phyloP scores from a whole-genome alignment of 2,888 invertebrate species.

The Nowickia ferox region DNA sequence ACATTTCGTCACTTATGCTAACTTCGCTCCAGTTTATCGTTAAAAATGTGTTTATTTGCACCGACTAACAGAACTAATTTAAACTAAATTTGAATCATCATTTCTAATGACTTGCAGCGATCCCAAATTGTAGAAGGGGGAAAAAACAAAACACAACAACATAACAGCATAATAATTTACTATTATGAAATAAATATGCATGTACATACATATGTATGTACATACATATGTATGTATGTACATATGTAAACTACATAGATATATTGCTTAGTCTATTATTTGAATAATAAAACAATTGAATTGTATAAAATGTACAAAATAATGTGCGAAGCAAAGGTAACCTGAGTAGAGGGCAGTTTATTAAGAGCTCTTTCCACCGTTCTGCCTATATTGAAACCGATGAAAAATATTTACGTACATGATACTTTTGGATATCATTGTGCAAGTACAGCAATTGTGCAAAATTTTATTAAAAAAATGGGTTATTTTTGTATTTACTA shows the following conservation, averaged over 20 bases:
- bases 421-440: neutral
- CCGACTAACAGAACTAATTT: neutral
- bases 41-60: too few relatives aligned
- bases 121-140: neutral
- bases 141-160: neutral
- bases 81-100: conserved; percentile 13
- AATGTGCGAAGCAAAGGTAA: conserved; percentile 17
- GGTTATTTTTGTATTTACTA: neutral
- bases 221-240: too few relatives aligned
- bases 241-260: neutral
- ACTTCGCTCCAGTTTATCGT: too few relatives aligned
- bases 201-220: too few relatives aligned
- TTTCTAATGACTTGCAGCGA: neutral
- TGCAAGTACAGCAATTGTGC: neutral
- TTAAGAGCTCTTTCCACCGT: conserved; percentile 31
- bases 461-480: neutral
- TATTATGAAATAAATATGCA: neutral
- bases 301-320: conserved; percentile 30
- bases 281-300: conserved; percentile 40
- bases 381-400: conserved; percentile 25
- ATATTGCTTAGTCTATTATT: conserved; percentile 43
- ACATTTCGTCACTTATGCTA: too few relatives aligned
- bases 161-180: conserved; percentile 26
- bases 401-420: neutral
- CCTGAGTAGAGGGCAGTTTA: conserved; percentile 17